Conservation (phyloP, 2,113 vertebrate genomes). For the Micromys minutus region DNA sequence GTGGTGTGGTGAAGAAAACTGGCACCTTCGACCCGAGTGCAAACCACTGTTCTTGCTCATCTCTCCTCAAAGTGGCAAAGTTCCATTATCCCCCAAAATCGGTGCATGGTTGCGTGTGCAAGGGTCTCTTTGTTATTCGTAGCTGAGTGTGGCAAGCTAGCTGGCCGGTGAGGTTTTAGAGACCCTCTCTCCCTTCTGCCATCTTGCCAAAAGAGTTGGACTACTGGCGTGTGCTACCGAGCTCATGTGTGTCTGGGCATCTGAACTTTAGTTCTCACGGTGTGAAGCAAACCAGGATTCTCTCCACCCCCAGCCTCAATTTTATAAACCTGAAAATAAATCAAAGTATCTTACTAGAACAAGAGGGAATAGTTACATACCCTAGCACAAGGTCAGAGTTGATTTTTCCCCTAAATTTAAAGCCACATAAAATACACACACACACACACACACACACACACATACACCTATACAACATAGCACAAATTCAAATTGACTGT, state of each 20-base stretch:
- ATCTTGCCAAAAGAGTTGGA: neutral
- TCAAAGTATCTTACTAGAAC: slow-evolving; percentile 7
- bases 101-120: neutral
- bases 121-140: neutral
- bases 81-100: neutral
- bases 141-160: neutral
- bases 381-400: neutral
- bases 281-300: neutral
- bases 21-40: neutral
- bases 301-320: too few species aligned
- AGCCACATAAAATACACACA: neutral
- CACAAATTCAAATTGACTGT: neutral
- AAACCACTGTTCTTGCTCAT: slow-evolving; percentile 20
- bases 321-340: neutral
- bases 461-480: neutral
- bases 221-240: neutral
- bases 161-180: neutral
- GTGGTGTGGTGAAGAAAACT: neutral
- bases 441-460: neutral
- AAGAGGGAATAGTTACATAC: neutral
- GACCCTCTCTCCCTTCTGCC: neutral
- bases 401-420: slow-evolving; percentile 39
- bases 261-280: neutral
- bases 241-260: neutral
- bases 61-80: neutral